Conservation (phyloP, 2,113 vertebrate species). For the Muntiacus muntjak region DNA sequence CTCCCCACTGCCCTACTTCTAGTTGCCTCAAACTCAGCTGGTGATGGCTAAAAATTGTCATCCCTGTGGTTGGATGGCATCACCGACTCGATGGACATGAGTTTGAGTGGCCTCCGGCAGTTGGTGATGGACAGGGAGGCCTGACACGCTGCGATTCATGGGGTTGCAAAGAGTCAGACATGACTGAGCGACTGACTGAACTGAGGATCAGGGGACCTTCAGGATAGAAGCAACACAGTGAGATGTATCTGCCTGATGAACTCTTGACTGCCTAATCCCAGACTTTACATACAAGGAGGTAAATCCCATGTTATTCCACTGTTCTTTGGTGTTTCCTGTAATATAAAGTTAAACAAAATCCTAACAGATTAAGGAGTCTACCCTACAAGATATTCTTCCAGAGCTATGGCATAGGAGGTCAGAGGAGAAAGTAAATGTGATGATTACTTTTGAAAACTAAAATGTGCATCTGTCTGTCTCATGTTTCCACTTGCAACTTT, state of each 20-base stretch:
- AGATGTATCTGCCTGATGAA: neutral
- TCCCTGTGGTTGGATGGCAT: too few relatives aligned
- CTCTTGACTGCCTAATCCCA: neutral
- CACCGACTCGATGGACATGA: too few relatives aligned
- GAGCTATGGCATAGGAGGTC: neutral
- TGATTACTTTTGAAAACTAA: neutral
- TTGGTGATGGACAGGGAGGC: too few relatives aligned
- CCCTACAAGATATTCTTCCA: neutral
- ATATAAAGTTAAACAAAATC: neutral
- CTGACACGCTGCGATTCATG: too few relatives aligned
- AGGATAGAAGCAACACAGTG: neutral
- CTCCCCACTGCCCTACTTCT: neutral
- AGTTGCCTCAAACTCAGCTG: neutral
- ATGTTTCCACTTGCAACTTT: neutral
- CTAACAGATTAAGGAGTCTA: neutral
- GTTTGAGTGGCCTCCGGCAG: too few relatives aligned
- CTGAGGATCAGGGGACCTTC: neutral
- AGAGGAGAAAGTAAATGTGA: neutral
- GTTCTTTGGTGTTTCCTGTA: neutral
- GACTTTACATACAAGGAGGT: neutral
- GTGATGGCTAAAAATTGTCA: neutral
- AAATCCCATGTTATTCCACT: neutral
- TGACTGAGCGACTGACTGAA: too few relatives aligned
- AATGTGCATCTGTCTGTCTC: neutral
- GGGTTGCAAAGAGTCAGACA: too few relatives aligned